Percentiles rank a stretch among this genome's conserved stretches.
These are phyloP conservation scores for Casuarius casuarius DNA, from an alignment of 2,113 vertebrate genomes.

Conservation along the genomic window DNA sequence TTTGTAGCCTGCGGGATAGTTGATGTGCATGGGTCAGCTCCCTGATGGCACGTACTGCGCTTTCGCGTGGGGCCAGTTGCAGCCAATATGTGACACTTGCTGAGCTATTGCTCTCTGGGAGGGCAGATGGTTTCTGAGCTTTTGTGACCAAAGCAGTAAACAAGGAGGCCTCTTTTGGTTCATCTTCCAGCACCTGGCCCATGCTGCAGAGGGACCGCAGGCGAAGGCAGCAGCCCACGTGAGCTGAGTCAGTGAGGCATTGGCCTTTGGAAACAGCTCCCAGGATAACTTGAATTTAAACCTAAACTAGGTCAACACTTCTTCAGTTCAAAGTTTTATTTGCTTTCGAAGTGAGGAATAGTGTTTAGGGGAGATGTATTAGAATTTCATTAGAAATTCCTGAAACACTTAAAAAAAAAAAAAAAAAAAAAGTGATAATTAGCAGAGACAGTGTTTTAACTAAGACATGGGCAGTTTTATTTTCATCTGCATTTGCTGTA, in stretches of 20 bases:
- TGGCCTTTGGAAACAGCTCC: background rate
- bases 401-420: background rate
- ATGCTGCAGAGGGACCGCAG: background rate
- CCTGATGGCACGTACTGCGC: background rate
- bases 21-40: rapidly evolving
- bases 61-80: background rate
- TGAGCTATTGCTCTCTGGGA: background rate
- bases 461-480: background rate
- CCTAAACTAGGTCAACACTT: background rate
- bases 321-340: background rate
- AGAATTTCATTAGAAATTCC: background rate
- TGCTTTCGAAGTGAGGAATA: background rate
- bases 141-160: background rate
- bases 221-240: background rate
- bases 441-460: background rate
- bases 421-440: background rate
- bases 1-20: background rate
- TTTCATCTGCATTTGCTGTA: background rate
- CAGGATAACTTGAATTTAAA: background rate
- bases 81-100: background rate
- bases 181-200: background rate
- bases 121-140: background rate
- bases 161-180: background rate
- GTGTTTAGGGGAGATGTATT: background rate
- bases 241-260: background rate